Conservation (phyloP, 1,140 invertebrate genomes). For the Sminthurinus signatus region DNA sequence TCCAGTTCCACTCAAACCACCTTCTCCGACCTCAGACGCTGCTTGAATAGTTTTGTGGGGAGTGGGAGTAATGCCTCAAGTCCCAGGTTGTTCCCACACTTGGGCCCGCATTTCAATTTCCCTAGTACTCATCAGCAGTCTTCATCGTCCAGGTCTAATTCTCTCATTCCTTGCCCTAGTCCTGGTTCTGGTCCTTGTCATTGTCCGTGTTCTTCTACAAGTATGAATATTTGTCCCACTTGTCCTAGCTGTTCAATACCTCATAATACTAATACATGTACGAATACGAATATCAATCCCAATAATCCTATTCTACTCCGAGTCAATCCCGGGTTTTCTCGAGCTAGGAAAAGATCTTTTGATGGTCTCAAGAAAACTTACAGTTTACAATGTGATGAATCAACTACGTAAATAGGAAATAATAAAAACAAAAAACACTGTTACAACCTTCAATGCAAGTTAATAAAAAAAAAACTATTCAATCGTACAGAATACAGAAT, state of each 20-base stretch:
- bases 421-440: no score
- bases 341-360: constrained; percentile 19
- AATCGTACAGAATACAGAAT: no score
- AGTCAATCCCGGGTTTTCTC: background rate
- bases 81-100: background rate
- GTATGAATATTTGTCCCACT: background rate
- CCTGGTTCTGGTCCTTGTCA: background rate
- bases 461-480: no score
- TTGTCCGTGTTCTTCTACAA: no score
- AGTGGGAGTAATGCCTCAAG: constrained; percentile 8
- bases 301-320: constrained; percentile 11
- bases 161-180: background rate
- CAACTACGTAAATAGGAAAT: no score
- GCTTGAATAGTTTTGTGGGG: constrained; percentile 17
- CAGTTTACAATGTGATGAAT: constrained; percentile 32
- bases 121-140: background rate
- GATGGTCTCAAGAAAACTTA: constrained; percentile 18
- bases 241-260: background rate
- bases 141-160: background rate
- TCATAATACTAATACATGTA: background rate
- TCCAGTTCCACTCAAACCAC: constrained; percentile 40
- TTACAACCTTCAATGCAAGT: no score
- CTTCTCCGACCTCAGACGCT: constrained; percentile 30
- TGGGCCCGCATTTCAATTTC: constrained; percentile 10
- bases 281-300: background rate